A percentile compares a stretch with the other conserved stretches of the same genome.
These are phyloP conservation scores for Aphidius gifuensis DNA, from an alignment of 1,140 invertebrate species.

Conservation along the genomic window DNA sequence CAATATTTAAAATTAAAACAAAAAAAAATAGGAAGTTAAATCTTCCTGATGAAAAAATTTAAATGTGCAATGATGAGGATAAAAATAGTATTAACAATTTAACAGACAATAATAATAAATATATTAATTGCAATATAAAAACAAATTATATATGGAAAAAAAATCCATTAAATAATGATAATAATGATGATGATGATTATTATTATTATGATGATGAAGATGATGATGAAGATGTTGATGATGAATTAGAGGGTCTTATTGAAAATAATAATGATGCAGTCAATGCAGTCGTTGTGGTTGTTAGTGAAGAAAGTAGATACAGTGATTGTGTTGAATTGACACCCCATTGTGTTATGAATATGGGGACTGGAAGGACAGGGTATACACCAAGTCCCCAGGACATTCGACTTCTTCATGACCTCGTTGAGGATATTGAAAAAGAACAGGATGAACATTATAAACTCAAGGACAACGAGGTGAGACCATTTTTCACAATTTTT, in stretches of 20 bases:
- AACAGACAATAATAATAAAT: no score
- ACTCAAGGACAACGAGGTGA: constrained; percentile 45
- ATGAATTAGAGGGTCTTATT: constrained; percentile 9
- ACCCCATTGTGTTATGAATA: constrained; percentile 48
- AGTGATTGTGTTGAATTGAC: constrained; percentile 46
- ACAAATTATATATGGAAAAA: no score
- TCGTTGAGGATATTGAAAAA: constrained; percentile 50
- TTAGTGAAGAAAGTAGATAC: constrained; percentile 14
- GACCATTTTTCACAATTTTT: neutral
- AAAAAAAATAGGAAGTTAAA: neutral
- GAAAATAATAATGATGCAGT: neutral
- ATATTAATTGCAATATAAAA: no score
- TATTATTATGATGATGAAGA: constrained; percentile 16
- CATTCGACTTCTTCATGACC: constrained; percentile 46
- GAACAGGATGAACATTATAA: constrained; percentile 43
- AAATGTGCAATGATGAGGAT: constrained; percentile 51
- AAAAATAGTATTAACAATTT: constrained; percentile 4
- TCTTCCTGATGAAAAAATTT: constrained; percentile 36
- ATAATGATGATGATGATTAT: no score
- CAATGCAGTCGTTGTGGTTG: constrained; percentile 12
- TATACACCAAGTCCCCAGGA: constrained; percentile 52
- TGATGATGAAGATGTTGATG: constrained; percentile 6
- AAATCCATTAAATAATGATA: no score
- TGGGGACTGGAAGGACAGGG: constrained; percentile 46
- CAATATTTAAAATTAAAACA: no score